Percentiles rank a stretch among this genome's conserved stretches.
phyloP scores from a whole-genome alignment of 2,113 vertebrate species.

The Gila orcuttii region DNA sequence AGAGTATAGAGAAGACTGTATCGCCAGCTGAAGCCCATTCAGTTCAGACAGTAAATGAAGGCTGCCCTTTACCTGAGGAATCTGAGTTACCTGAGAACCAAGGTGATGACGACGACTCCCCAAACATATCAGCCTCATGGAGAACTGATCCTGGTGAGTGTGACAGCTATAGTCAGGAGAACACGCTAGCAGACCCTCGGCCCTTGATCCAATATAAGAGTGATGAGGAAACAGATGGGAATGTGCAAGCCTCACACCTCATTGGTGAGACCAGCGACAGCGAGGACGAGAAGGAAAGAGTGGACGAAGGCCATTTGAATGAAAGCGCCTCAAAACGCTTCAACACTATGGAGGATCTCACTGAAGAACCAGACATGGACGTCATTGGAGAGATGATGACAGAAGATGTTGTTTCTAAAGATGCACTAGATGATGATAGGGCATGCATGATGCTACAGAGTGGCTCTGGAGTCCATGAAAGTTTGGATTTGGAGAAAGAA shows the following conservation, averaged over 20 bases:
- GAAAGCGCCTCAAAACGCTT: slow-evolving; percentile 68
- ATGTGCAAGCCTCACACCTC: slow-evolving; percentile 67
- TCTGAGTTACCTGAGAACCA: slow-evolving; percentile 45
- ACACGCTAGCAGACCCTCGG: slow-evolving; percentile 77
- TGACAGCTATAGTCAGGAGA: slow-evolving; percentile 77
- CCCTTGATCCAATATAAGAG: slow-evolving; percentile 78
- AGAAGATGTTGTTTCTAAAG: slow-evolving; percentile 47
- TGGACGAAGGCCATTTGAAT: slow-evolving; percentile 57
- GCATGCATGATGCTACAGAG: slow-evolving; percentile 31
- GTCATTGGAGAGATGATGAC: slow-evolving; percentile 59
- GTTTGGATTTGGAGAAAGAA: slow-evolving; percentile 29
- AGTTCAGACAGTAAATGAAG: slow-evolving; percentile 32
- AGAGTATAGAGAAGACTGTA: neutral
- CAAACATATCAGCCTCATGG: slow-evolving; percentile 74
- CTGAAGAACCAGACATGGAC: slow-evolving; percentile 70
- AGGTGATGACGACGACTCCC: slow-evolving; percentile 66
- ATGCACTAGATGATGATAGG: slow-evolving; percentile 15
- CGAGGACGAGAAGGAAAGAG: slow-evolving; percentile 68
- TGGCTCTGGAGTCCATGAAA: slow-evolving; percentile 22
- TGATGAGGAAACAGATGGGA: slow-evolving; percentile 70
- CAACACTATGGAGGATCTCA: slow-evolving; percentile 78
- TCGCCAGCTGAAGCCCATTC: neutral
- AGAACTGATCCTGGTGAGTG: slow-evolving; percentile 69
- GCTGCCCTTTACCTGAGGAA: slow-evolving; percentile 11
- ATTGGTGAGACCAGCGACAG: slow-evolving; percentile 71